Evolutionary conservation across 2,888 invertebrate species (phyloP).

Genomic region (Phyllotreta striolata): DNA sequence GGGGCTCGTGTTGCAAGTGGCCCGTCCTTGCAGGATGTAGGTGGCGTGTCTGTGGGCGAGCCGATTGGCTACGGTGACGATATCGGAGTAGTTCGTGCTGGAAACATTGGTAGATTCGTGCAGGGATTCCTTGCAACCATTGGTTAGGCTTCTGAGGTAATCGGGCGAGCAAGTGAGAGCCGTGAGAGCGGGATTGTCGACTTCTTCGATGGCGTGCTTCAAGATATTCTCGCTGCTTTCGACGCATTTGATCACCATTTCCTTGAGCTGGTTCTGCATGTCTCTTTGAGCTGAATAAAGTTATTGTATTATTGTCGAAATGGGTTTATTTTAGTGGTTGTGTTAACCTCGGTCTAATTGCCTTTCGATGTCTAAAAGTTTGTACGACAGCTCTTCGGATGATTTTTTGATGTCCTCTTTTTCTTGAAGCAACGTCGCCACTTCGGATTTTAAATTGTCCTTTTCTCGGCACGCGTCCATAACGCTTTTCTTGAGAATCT

Average conservation of each 20-base stretch:
- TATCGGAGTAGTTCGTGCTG: conserved; percentile 54
- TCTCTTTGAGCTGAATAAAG: conserved; percentile 45
- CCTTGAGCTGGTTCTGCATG: conserved; percentile 48
- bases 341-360: conserved; percentile 58
- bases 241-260: conserved; percentile 53
- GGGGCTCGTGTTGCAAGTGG: conserved; percentile 78
- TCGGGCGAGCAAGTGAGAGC: conserved; percentile 72
- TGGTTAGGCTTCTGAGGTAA: conserved; percentile 64
- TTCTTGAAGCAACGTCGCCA: conserved; percentile 72
- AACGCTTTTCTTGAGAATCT: conserved; percentile 72
- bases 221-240: conserved; percentile 56
- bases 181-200: conserved; percentile 74
- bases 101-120: conserved; percentile 53
- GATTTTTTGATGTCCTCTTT: conserved; percentile 66
- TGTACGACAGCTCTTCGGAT: conserved; percentile 50
- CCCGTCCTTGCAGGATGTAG: conserved; percentile 76
- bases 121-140: conserved; percentile 57
- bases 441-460: conserved; percentile 69
- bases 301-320: not conserved
- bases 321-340: not conserved
- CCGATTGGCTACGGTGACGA: conserved; percentile 61
- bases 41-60: conserved; percentile 68
- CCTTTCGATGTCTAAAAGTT: conserved; percentile 56
- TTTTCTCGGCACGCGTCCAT: conserved; percentile 71
- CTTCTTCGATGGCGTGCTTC: conserved; percentile 62